phyloP scores from a whole-genome alignment of 64 coral and sea anemone species.

The Porites lutea region DNA sequence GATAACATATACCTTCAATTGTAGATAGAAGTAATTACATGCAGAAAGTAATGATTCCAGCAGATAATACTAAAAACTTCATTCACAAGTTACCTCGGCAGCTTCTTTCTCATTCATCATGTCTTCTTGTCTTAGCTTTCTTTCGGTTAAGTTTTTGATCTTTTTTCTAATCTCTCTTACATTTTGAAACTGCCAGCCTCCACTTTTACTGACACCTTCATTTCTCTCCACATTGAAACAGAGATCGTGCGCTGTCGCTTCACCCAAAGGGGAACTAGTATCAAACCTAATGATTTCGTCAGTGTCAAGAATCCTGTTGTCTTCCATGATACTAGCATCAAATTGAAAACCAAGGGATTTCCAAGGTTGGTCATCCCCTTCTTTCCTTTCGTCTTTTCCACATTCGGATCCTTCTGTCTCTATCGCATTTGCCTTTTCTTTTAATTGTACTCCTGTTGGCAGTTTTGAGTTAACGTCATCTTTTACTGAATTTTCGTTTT shows the following conservation, averaged over 20 bases:
- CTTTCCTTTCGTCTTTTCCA: constrained; percentile 1
- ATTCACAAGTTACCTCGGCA: neutral
- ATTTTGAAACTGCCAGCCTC: constrained; percentile 63
- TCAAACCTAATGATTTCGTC: constrained; percentile 33
- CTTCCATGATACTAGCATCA: constrained; percentile 60
- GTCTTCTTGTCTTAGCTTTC: constrained; percentile 56
- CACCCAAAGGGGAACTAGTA: neutral
- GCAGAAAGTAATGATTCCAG: no score
- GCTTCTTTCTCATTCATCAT: constrained; percentile 71
- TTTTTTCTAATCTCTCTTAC: neutral
- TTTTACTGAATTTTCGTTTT: no score
- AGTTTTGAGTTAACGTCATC: no score
- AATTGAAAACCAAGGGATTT: constrained; percentile 18
- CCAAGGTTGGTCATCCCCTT: neutral
- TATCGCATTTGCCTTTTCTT: no score
- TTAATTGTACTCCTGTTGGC: no score
- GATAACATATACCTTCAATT: no score
- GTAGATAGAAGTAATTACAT: no score
- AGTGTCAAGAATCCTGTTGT: constrained; percentile 57
- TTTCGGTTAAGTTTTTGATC: constrained; percentile 41
- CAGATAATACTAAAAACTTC: no score
- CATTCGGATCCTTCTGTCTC: neutral
- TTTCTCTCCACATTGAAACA: neutral
- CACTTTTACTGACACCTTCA: neutral
- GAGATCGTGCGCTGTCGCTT: neutral